phyloP scores from a whole-genome alignment of 2,888 invertebrate species.

The Cephus sareptanus region DNA sequence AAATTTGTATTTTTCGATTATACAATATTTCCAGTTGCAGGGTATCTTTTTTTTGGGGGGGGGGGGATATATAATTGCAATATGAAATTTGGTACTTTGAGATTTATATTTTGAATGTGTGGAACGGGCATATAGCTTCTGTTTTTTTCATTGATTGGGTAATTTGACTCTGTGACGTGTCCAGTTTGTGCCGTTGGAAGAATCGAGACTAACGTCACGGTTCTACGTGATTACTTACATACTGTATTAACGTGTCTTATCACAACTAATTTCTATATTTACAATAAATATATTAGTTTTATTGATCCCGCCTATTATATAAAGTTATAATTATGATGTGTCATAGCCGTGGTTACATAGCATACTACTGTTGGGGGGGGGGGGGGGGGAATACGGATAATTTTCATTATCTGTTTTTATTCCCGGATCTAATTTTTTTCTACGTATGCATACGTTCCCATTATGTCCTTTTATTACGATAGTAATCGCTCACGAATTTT shows the following conservation, averaged over 20 bases:
- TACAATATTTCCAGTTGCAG: not conserved
- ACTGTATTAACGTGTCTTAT: conserved; percentile 2
- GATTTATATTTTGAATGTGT: too few relatives aligned
- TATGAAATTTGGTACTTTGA: not conserved
- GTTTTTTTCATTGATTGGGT: not conserved
- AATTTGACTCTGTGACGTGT: not conserved
- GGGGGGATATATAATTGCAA: not conserved
- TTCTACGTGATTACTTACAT: not conserved
- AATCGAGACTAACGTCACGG: not conserved
- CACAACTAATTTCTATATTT: conserved; percentile 14
- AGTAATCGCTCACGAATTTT: not conserved
- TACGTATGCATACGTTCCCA: not conserved
- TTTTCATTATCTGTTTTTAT: not conserved
- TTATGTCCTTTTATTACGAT: not conserved
- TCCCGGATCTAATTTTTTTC: not conserved
- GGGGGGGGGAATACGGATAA: not conserved
- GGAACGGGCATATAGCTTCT: not conserved
- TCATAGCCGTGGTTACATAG: conserved; percentile 51
- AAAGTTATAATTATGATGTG: conserved; percentile 61
- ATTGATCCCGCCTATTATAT: conserved; percentile 62
- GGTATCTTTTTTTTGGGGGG: not conserved
- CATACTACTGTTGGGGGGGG: conserved; percentile 10
- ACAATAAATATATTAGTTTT: conserved; percentile 39
- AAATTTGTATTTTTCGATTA: not conserved
- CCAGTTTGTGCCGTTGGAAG: not conserved